phyloP scores from a whole-genome alignment of 2,797 vertebrate species.

The Peromyscus melanophrys region DNA sequence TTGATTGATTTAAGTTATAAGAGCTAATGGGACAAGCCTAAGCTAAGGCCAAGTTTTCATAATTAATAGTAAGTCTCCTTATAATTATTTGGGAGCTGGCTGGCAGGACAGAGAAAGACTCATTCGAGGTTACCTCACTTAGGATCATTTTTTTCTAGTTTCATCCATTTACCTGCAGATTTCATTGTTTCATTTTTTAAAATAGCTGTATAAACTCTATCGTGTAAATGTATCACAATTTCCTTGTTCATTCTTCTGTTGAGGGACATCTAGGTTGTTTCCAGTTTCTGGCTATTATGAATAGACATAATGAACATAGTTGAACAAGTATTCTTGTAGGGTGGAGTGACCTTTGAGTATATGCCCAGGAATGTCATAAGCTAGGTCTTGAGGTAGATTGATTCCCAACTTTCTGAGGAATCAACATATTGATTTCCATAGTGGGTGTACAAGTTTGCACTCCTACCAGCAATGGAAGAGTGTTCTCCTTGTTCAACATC shows the following conservation, averaged over 20 bases:
- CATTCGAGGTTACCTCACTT: too few relatives aligned
- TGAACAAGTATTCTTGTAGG: neutral
- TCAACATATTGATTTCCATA: neutral
- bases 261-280: too few relatives aligned
- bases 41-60: too few relatives aligned
- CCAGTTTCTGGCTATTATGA: neutral
- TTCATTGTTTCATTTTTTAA: too few relatives aligned
- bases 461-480: neutral
- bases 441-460: neutral
- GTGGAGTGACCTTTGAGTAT: neutral
- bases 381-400: neutral
- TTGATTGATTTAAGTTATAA: neutral
- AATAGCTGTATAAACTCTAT: too few relatives aligned
- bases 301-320: neutral
- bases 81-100: too few relatives aligned
- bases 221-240: too few relatives aligned
- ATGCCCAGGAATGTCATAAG: neutral
- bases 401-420: neutral
- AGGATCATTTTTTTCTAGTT: too few relatives aligned
- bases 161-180: too few relatives aligned
- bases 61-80: too few relatives aligned
- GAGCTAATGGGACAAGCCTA: neutral
- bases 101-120: too few relatives aligned
- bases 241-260: too few relatives aligned
- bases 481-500: neutral